Percentiles rank a stretch among this genome's conserved stretches.
Evolutionary conservation across 2,888 invertebrate genomes (phyloP).

Genomic region (Nasonovia ribisnigri): DNA sequence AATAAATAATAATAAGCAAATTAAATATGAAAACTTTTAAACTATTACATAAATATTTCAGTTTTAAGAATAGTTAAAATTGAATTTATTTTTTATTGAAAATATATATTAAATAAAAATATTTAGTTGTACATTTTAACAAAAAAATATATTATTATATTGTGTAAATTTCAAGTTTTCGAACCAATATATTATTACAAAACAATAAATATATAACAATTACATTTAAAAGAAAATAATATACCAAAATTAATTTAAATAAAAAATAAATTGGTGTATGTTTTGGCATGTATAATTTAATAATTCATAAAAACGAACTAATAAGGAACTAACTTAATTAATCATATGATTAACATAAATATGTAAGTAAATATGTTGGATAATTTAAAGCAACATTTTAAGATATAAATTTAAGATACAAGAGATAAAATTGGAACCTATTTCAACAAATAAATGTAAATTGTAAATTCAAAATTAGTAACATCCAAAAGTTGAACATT

Average conservation of each 20-base stretch:
- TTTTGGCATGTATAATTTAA: conserved; percentile 16
- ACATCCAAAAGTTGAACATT: conserved; percentile 6
- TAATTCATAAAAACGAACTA: conserved; percentile 35
- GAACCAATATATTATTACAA: neutral
- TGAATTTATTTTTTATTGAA: neutral
- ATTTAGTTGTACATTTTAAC: neutral
- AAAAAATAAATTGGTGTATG: neutral
- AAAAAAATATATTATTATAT: neutral
- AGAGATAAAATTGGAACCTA: conserved; percentile 40
- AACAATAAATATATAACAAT: neutral
- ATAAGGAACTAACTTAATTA: conserved; percentile 55
- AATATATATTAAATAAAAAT: neutral
- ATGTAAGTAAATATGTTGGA: conserved; percentile 28
- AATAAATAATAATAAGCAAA: neutral
- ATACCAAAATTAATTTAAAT: neutral
- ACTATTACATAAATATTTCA: neutral
- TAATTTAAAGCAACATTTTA: conserved; percentile 37
- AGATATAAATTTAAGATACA: conserved; percentile 21
- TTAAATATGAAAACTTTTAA: neutral
- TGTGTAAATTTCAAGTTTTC: neutral
- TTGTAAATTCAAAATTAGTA: neutral
- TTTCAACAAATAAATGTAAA: too few species aligned
- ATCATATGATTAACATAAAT: conserved; percentile 40
- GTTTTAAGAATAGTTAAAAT: neutral
- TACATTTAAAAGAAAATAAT: neutral